Percentiles rank a stretch among this genome's conserved stretches.
These are phyloP conservation scores for Amphibalanus amphitrite DNA, from an alignment of 1,140 invertebrate genomes.

Conservation along the genomic window DNA sequence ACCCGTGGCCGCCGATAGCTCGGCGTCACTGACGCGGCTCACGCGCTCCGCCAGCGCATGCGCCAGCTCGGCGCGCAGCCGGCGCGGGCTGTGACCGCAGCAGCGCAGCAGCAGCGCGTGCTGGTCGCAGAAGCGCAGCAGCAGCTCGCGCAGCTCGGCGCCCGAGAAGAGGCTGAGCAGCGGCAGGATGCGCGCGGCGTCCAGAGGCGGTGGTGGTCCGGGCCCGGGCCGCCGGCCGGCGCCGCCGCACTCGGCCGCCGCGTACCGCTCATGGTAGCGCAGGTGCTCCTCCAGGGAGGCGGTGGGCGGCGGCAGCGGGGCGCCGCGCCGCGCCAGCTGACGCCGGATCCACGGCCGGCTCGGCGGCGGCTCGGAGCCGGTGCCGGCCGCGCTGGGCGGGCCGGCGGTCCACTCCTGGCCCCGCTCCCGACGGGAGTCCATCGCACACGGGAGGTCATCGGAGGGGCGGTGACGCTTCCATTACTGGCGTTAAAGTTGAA, in stretches of 20 bases:
- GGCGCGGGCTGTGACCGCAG: neutral
- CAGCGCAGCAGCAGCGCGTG: neutral
- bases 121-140: neutral
- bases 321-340: neutral
- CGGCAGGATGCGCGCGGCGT: neutral
- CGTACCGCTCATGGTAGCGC: neutral
- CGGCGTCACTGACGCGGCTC: neutral
- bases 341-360: neutral
- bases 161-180: neutral
- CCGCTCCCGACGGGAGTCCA: neutral
- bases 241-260: constrained; percentile 16
- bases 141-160: neutral
- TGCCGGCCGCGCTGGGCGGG: too few species aligned
- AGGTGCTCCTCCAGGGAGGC: neutral
- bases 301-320: too few species aligned
- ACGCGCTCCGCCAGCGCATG: neutral
- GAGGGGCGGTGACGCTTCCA: neutral
- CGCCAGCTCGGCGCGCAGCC: neutral
- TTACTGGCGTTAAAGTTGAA: too few species aligned
- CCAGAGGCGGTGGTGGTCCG: neutral
- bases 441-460: neutral
- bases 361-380: neutral
- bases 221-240: constrained; percentile 20
- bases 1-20: neutral
- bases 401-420: neutral